These are phyloP conservation scores for Orycteropus afer DNA, from an alignment of 2,113 vertebrate species.

Conservation along the genomic window DNA sequence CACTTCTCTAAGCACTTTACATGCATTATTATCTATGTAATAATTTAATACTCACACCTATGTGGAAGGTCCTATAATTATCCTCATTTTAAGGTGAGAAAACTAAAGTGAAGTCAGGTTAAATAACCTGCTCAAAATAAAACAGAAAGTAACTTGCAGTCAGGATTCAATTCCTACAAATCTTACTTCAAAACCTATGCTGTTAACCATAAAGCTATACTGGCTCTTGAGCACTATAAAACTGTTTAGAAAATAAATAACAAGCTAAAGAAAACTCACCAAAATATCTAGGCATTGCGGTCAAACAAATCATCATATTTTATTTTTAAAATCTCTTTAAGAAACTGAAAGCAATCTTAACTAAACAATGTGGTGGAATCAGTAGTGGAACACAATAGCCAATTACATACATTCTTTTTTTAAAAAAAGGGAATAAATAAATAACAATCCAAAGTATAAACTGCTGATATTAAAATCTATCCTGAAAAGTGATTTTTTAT, in stretches of 20 bases:
- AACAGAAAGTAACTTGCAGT: background rate
- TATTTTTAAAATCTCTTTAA: background rate
- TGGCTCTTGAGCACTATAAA: background rate
- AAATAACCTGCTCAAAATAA: constrained; percentile 6
- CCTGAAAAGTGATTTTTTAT: background rate
- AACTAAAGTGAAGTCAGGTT: background rate
- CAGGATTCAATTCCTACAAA: background rate
- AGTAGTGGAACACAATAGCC: background rate
- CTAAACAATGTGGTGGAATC: background rate
- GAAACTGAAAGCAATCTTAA: constrained; percentile 17
- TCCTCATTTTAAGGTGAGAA: constrained; percentile 17
- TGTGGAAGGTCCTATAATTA: background rate
- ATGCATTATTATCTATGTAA: background rate
- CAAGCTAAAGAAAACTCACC: background rate
- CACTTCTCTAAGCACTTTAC: constrained; percentile 34
- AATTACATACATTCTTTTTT: background rate
- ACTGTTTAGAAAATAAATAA: background rate
- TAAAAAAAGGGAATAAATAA: background rate
- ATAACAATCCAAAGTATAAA: constrained; percentile 13
- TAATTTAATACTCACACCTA: background rate
- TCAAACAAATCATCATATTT: background rate
- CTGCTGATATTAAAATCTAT: background rate
- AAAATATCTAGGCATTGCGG: constrained; percentile 1
- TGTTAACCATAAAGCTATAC: constrained; percentile 34
- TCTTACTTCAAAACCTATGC: background rate